Evolutionary conservation across 2,888 invertebrate genomes (phyloP).

Genomic region (Pyrocoelia pectoralis): DNA sequence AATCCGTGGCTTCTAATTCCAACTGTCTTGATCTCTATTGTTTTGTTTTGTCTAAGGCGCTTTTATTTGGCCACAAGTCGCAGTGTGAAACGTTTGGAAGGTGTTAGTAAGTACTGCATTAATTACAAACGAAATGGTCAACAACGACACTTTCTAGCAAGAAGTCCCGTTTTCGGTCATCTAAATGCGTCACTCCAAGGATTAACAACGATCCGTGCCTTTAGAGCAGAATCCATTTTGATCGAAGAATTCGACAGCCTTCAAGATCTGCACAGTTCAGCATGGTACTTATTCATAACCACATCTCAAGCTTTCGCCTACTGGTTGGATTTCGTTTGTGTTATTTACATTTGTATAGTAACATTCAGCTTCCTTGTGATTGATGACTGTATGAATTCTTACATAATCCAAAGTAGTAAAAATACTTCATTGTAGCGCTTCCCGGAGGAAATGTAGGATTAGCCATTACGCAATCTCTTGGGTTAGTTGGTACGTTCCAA

Average conservation of each 20-base stretch:
- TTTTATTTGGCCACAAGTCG: slow-evolving; percentile 83
- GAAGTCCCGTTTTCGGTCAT: not conserved
- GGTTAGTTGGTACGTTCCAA: not conserved
- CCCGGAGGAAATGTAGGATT: not conserved
- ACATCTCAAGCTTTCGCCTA: not conserved
- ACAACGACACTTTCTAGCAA: slow-evolving; percentile 62
- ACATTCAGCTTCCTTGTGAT: slow-evolving; percentile 8
- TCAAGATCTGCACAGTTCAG: not conserved
- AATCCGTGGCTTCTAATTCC: slow-evolving; percentile 79
- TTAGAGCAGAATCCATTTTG: not conserved
- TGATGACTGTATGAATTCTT: not conserved
- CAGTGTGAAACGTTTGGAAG: slow-evolving; percentile 82
- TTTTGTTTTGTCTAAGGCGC: slow-evolving; percentile 78
- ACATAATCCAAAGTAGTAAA: not conserved
- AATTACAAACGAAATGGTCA: not conserved
- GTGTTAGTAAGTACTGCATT: slow-evolving; percentile 54
- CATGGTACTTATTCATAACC: not conserved
- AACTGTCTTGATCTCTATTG: slow-evolving; percentile 71
- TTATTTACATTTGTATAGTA: slow-evolving; percentile 7
- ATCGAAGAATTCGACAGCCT: slow-evolving; percentile 6
- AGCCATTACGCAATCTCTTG: not conserved
- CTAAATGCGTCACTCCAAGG: slow-evolving; percentile 9
- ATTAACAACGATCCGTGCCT: slow-evolving; percentile 6
- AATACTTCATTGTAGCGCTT: not conserved
- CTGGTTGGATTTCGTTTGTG: not conserved